Base-by-base conservation (phyloP, 1,140 invertebrate species). In the Papilio aristodemus region DNA sequence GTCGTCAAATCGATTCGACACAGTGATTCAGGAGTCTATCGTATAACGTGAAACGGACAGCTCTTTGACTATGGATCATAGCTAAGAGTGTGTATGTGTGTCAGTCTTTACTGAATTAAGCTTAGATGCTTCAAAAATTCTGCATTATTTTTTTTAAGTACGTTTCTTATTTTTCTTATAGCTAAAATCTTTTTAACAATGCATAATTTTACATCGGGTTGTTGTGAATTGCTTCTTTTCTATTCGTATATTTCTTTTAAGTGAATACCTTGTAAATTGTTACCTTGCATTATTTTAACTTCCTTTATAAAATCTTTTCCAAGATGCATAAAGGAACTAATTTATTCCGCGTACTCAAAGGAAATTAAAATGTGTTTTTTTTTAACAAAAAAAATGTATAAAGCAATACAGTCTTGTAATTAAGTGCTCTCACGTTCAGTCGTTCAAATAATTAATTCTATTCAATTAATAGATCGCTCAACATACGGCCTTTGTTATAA, bases 361-460 rank as follows among this genome's bases (percentile, higher is more conserved):
- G 11, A 4, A 54, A 25, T 54, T 54, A 10, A 19, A 25, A 22
- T 54, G 17, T 17, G 19, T 54, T 22, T 17, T 54, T 22, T 17
- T 25, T 54, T 22, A 54, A n/a, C n/a, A n/a, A 22, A 54, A 22
- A 50, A 54, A 25, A 25, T 46, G 19, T 17, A 11, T 22, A 54
- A 22, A 54, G 46, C 46, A 54, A 22, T 22, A 22, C 10, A 54
- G 46, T 22, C 19, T 54, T 54, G 46, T n/a, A 43, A 43, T 54
- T 11, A 54, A 54, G 19, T 22, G 22, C 46, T 54, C 10, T 19
- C 17, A 10, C 19, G 19, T 4, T 25, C 19, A 9, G 10, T 10
- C 10, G 9, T 54, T 22, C 17, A 4, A 54, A 22, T 22, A 54
- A 22, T 50, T 50, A 50, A 50, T 50, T 22, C 17, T 10, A 50